phyloP scores from a whole-genome alignment of 37 sponge, comb jelly and placozoan genomes.

The Hormiphora californensis region DNA sequence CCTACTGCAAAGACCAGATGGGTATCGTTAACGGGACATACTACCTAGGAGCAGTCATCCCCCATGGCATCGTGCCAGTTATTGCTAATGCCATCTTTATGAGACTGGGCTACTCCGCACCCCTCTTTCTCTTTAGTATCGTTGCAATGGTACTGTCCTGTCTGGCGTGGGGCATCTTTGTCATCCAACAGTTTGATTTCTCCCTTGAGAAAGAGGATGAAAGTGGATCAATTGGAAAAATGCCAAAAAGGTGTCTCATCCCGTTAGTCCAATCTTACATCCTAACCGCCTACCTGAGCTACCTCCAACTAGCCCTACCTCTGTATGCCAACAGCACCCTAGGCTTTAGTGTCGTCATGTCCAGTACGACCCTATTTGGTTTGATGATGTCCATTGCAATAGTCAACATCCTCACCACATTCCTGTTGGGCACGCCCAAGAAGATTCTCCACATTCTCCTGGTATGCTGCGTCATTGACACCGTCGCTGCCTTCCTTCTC shows the following conservation, averaged over 20 bases:
- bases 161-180: background rate
- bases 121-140: constrained; percentile 41
- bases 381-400: constrained; percentile 51
- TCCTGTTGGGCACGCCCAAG: background rate
- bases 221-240: background rate
- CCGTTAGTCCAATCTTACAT: constrained; percentile 18
- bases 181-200: constrained; percentile 17
- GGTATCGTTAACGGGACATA: constrained; percentile 38
- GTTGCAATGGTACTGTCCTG: background rate
- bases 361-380: constrained; percentile 26
- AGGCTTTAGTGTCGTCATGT: background rate
- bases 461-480: background rate
- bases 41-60: constrained; percentile 44
- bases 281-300: constrained; percentile 35
- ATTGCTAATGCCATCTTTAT: background rate
- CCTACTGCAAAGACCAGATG: constrained; percentile 36
- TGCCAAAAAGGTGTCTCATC: background rate
- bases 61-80: constrained; percentile 41
- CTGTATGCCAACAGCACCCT: background rate
- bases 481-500: constrained; percentile 16
- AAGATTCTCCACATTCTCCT: background rate
- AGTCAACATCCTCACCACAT: constrained; percentile 26
- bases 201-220: constrained; percentile 9
- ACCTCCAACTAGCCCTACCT: constrained; percentile 38
- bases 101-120: background rate